These are phyloP conservation scores for Blennius ocellaris DNA, from an alignment of 2,113 vertebrate genomes.

Conservation along the genomic window DNA sequence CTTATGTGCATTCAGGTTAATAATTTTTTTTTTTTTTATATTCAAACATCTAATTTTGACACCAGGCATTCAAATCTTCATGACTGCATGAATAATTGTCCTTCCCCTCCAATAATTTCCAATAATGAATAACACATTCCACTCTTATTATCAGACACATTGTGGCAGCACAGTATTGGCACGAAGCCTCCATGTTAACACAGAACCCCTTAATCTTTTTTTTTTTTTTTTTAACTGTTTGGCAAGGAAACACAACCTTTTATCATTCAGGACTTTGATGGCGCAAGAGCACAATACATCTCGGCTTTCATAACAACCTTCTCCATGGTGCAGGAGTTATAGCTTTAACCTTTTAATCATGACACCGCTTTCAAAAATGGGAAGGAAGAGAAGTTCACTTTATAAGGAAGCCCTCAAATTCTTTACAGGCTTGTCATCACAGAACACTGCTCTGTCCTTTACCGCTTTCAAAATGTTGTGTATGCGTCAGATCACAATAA, in stretches of 20 bases:
- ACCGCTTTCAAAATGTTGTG: neutral
- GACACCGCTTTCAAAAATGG: neutral
- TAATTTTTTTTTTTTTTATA: neutral
- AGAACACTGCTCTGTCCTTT: slow-evolving; percentile 1
- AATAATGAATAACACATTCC: too few species aligned
- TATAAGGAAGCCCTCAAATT: slow-evolving; percentile 5
- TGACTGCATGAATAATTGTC: too few species aligned
- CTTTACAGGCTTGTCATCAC: slow-evolving; percentile 24
- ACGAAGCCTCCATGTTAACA: neutral
- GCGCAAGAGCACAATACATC: slow-evolving; percentile 15
- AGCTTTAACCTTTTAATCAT: slow-evolving; percentile 39
- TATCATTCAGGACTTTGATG: neutral
- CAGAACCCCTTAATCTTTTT: neutral
- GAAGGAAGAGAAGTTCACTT: slow-evolving; percentile 6
- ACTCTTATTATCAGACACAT: too few species aligned
- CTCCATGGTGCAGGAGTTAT: slow-evolving; percentile 21
- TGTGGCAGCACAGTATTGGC: too few species aligned
- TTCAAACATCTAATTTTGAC: neutral
- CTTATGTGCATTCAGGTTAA: neutral
- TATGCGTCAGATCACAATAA: slow-evolving; percentile 13
- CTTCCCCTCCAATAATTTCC: too few species aligned
- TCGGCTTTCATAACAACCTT: slow-evolving; percentile 21
- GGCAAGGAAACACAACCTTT: slow-evolving; percentile 1
- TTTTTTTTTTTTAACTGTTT: neutral
- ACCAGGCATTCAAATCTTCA: neutral